phyloP scores from a whole-genome alignment of 1,140 invertebrate genomes.

The Macrobrachium nipponense region DNA sequence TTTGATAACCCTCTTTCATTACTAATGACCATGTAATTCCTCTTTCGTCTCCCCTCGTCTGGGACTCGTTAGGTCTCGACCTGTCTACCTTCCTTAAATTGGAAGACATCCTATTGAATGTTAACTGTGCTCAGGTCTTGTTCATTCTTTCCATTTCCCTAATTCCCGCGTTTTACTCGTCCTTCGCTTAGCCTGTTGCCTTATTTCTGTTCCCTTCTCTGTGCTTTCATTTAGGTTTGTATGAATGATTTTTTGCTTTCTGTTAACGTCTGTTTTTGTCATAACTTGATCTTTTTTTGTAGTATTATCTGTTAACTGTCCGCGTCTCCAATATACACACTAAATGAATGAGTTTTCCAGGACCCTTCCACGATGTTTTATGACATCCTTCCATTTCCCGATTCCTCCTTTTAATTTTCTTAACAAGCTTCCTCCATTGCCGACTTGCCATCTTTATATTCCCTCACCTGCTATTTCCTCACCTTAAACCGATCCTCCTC shows the following conservation, averaged over 20 bases:
- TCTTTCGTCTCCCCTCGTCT: not conserved
- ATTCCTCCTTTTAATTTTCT: not conserved
- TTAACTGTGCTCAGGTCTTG: too few relatives aligned
- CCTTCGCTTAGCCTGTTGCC: not conserved
- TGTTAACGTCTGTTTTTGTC: too few relatives aligned
- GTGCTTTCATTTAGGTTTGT: not conserved
- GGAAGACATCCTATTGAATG: too few relatives aligned
- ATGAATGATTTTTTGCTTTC: too few relatives aligned
- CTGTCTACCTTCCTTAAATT: too few relatives aligned
- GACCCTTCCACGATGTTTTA: not conserved
- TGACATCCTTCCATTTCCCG: not conserved
- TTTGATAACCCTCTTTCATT: not conserved
- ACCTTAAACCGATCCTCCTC: not conserved
- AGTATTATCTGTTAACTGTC: too few relatives aligned
- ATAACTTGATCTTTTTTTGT: too few relatives aligned
- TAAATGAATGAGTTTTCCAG: not conserved
- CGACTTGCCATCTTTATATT: not conserved
- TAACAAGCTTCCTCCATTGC: not conserved
- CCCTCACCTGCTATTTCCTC: not conserved
- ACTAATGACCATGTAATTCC: not conserved
- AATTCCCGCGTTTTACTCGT: not conserved
- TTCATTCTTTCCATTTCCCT: not conserved
- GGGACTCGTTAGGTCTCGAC: not conserved
- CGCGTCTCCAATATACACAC: too few relatives aligned
- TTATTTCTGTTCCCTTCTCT: not conserved